Conservation (phyloP, 2,888 invertebrate species). For the Tenthredo amoena region DNA sequence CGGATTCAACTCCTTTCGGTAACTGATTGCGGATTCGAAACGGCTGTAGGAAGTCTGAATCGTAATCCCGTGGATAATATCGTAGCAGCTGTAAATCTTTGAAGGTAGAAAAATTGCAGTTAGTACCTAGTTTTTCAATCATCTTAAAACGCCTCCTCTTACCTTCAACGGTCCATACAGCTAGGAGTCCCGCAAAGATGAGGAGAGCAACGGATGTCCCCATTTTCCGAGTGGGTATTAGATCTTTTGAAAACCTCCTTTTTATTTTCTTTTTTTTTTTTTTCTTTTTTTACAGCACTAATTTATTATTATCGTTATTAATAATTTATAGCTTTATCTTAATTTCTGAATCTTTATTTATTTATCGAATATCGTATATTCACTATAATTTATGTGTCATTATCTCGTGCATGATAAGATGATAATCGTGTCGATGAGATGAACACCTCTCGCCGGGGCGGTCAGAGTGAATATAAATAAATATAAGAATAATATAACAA, state of each 20-base stretch:
- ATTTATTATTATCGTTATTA: not conserved
- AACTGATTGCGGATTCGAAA: not conserved
- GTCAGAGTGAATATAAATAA: not conserved
- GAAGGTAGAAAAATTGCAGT: not conserved
- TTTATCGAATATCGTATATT: too few species aligned
- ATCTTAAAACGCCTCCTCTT: slow-evolving; percentile 1
- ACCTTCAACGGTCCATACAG: slow-evolving; percentile 14
- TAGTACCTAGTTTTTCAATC: not conserved
- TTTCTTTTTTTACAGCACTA: not conserved
- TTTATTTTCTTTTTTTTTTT: not conserved
- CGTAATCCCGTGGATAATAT: not conserved
- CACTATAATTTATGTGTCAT: slow-evolving; percentile 2
- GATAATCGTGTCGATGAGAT: not conserved
- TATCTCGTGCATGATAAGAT: not conserved
- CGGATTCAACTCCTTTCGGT: not conserved
- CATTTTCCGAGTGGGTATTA: slow-evolving; percentile 3
- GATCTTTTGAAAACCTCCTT: not conserved
- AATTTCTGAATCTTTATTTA: not conserved
- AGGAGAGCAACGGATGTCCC: slow-evolving; percentile 17
- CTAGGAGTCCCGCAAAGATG: slow-evolving; percentile 18
- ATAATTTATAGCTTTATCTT: not conserved
- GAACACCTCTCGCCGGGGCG: too few species aligned
- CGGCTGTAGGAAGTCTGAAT: not conserved
- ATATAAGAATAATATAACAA: not conserved
- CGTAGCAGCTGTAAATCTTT: not conserved